phyloP scores from a whole-genome alignment of 2,113 vertebrate species.

The Heteronetta atricapilla region DNA sequence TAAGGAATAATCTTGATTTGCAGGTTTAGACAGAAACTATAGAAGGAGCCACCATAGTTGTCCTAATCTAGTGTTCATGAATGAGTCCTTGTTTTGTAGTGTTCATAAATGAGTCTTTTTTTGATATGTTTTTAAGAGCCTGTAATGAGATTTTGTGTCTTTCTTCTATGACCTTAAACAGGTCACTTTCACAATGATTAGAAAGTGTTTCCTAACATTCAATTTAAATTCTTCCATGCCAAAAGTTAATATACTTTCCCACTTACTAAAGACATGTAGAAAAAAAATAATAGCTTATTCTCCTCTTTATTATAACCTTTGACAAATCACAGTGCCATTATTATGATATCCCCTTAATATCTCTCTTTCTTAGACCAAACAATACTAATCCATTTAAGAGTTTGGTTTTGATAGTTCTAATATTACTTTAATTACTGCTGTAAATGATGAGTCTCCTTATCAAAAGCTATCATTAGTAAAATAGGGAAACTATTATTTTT shows the following conservation, averaged over 20 bases:
- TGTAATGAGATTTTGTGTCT: background rate
- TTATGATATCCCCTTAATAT: background rate
- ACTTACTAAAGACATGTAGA: background rate
- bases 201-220: background rate
- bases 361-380: background rate
- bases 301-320: background rate
- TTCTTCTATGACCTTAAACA: background rate
- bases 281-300: background rate
- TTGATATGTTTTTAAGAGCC: background rate
- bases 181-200: background rate
- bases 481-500: background rate
- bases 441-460: background rate
- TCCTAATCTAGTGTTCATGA: background rate
- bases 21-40: background rate
- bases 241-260: background rate
- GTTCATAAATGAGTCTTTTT: background rate
- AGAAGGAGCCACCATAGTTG: background rate
- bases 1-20: background rate
- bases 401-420: background rate
- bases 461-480: background rate
- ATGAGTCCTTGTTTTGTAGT: background rate
- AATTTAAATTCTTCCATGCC: background rate
- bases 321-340: background rate
- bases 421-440: background rate
- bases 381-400: background rate